These are phyloP conservation scores for Triplophysa siluroides DNA, from an alignment of 2,113 vertebrate species.

Conservation along the genomic window DNA sequence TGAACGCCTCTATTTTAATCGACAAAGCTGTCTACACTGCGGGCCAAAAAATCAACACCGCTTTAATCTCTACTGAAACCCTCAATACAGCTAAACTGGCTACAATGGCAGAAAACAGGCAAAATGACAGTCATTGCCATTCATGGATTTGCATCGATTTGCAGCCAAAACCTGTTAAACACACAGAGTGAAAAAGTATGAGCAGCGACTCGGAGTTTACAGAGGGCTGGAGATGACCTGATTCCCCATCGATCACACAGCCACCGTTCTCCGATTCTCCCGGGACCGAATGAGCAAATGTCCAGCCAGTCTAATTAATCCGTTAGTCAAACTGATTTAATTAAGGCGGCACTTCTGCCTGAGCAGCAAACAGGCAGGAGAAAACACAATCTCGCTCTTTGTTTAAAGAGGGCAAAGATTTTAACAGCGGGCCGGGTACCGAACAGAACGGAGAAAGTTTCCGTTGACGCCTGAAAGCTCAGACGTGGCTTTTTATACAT, in stretches of 20 bases:
- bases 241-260: slow-evolving; percentile 4
- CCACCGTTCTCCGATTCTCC: slow-evolving; percentile 20
- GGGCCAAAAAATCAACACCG: not conserved
- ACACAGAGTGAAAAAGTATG: slow-evolving; percentile 1
- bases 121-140: not conserved
- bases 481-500: not conserved
- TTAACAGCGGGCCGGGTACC: not conserved
- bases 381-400: slow-evolving; percentile 23
- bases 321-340: slow-evolving; percentile 45
- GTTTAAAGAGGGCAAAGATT: slow-evolving; percentile 11
- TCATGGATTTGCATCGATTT: slow-evolving; percentile 30
- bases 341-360: slow-evolving; percentile 42
- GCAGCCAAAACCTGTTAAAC: not conserved
- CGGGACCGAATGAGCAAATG: slow-evolving; percentile 11
- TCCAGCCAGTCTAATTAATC: slow-evolving; percentile 44
- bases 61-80: not conserved
- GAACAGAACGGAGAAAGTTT: not conserved
- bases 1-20: not conserved
- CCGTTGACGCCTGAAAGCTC: slow-evolving; percentile 4
- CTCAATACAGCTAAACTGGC: slow-evolving; percentile 7
- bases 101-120: slow-evolving; percentile 14
- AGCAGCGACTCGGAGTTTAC: not conserved
- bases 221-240: slow-evolving; percentile 18
- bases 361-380: slow-evolving; percentile 33
- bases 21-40: not conserved